phyloP scores from a whole-genome alignment of 1,140 invertebrate species.

The Pentalonia nigronervosa region DNA sequence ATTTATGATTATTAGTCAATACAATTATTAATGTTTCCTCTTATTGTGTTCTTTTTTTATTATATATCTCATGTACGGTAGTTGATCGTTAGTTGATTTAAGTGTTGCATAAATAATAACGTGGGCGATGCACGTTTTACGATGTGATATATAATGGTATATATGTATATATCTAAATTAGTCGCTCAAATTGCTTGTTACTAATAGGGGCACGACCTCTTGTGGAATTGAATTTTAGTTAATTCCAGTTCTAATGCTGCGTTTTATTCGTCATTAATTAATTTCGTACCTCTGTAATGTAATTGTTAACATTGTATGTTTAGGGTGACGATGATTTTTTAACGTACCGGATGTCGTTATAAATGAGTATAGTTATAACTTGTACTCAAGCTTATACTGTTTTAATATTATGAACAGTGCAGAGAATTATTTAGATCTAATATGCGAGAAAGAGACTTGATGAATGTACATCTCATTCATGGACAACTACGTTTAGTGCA shows the following conservation, averaged over 20 bases:
- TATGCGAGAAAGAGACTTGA: background rate
- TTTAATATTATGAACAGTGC: background rate
- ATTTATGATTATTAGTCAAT: background rate
- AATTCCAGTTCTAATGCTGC: background rate
- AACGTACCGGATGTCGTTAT: background rate
- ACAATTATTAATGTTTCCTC: background rate
- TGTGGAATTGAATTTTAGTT: background rate
- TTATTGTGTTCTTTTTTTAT: background rate
- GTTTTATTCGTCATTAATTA: constrained; percentile 16
- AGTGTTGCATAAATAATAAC: background rate
- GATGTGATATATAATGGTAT: background rate
- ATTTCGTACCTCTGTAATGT: background rate
- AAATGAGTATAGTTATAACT: background rate
- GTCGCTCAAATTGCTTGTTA: background rate
- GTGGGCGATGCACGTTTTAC: background rate
- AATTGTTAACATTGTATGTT: background rate
- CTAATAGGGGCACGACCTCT: constrained; percentile 24
- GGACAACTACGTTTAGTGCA: background rate
- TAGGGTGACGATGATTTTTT: background rate
- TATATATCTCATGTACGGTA: background rate
- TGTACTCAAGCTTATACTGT: background rate
- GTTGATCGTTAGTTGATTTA: background rate
- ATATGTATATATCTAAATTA: background rate
- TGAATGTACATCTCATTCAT: background rate
- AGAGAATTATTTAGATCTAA: background rate